Evolutionary conservation across 2,888 invertebrate species (phyloP).

Genomic region (Habrosyne pyritoides): DNA sequence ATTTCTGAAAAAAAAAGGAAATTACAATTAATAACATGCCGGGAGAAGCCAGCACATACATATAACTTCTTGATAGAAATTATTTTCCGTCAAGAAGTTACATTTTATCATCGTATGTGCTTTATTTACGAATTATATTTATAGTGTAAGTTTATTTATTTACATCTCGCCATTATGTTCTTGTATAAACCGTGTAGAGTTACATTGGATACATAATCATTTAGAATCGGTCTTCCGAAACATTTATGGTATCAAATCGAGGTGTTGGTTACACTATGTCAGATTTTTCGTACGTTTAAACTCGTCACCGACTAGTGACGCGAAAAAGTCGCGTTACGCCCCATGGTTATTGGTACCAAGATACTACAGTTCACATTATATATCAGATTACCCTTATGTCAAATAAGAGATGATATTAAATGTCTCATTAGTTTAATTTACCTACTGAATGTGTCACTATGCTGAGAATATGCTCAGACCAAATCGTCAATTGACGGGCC

Average conservation of each 20-base stretch:
- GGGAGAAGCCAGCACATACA: too few species aligned
- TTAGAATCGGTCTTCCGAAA: constrained; percentile 30
- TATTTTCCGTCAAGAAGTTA: too few species aligned
- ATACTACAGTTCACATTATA: constrained; percentile 10
- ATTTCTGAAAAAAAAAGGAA: too few species aligned
- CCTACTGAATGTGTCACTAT: not conserved
- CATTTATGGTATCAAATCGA: constrained; percentile 24
- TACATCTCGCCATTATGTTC: not conserved
- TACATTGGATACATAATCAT: constrained; percentile 1
- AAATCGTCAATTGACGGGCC: too few species aligned
- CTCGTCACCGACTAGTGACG: constrained; percentile 49
- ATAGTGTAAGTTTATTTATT: not conserved
- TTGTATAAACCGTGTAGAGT: not conserved
- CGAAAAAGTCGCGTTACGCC: constrained; percentile 61
- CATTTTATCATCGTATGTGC: too few species aligned
- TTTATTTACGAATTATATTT: not conserved
- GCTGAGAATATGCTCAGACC: too few species aligned
- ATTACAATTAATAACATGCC: too few species aligned
- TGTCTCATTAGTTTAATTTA: constrained; percentile 8
- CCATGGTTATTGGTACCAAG: constrained; percentile 46
- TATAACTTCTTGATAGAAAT: too few species aligned
- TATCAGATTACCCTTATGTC: not conserved
- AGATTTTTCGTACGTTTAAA: constrained; percentile 67
- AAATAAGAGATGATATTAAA: not conserved
- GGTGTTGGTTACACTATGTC: constrained; percentile 61